These are phyloP conservation scores for Andinoacara biseriatus DNA, from an alignment of 2,113 vertebrate species.

Conservation along the genomic window DNA sequence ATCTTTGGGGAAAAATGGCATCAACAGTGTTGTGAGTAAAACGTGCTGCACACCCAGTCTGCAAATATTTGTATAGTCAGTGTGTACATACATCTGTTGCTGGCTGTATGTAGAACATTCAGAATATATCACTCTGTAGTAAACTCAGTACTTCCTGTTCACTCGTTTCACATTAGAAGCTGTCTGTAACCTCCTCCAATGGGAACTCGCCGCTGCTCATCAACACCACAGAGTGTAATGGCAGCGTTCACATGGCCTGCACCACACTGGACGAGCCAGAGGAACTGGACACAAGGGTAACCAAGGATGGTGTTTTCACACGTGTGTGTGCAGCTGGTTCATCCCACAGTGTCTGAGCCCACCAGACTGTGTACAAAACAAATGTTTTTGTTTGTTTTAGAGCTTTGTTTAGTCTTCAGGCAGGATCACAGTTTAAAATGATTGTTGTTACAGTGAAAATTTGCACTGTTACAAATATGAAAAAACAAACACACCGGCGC, in stretches of 20 bases:
- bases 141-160: background rate
- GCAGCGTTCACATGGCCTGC: conserved; percentile 83
- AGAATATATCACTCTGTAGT: background rate
- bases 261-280: conserved; percentile 86
- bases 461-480: background rate
- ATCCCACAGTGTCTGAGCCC: no score
- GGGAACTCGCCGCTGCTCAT: conserved; percentile 87
- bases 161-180: conserved; percentile 77
- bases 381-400: no score
- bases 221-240: conserved; percentile 90
- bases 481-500: background rate
- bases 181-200: conserved; percentile 86
- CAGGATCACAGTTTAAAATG: no score
- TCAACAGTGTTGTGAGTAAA: conserved; percentile 87
- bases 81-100: background rate
- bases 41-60: background rate
- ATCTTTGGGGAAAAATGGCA: conserved; percentile 82
- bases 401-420: no score
- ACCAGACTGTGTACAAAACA: no score
- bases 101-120: background rate
- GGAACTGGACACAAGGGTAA: conserved; percentile 88
- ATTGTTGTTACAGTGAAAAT: no score
- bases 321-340: no score
- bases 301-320: no score
- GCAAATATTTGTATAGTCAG: background rate